Percentiles rank a stretch among this genome's conserved stretches.
phyloP scores from a whole-genome alignment of 1,140 invertebrate species.

The Platyura marginata region DNA sequence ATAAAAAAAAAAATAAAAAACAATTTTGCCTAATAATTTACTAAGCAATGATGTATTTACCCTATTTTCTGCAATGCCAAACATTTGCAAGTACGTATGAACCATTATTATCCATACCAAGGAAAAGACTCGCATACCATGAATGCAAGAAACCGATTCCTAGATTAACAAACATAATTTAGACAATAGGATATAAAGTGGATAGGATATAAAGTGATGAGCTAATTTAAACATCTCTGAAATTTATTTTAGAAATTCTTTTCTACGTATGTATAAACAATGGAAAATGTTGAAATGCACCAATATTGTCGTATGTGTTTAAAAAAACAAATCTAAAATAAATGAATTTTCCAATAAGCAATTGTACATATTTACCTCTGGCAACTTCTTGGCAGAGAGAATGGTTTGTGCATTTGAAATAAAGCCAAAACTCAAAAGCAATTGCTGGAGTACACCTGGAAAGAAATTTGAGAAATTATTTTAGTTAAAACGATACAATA shows the following conservation, averaged over 20 bases:
- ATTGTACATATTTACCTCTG: constrained; percentile 12
- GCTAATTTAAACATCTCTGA: background rate
- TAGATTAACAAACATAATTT: too few relatives aligned
- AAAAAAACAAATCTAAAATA: background rate
- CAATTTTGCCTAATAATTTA: background rate
- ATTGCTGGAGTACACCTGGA: constrained; percentile 20
- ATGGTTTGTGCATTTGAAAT: constrained; percentile 37
- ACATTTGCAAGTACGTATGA: constrained; percentile 68
- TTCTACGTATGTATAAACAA: background rate
- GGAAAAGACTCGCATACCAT: constrained; percentile 66
- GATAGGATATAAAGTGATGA: background rate
- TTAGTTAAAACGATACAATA: background rate
- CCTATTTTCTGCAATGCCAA: constrained; percentile 50
- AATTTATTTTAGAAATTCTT: background rate
- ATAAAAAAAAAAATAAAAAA: background rate
- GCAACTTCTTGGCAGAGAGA: constrained; percentile 30
- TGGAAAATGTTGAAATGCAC: background rate
- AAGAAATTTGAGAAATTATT: constrained; percentile 1
- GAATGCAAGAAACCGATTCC: constrained; percentile 55
- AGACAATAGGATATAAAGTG: too few relatives aligned
- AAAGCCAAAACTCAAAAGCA: constrained; percentile 29
- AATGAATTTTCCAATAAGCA: background rate
- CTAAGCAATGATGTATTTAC: constrained; percentile 6
- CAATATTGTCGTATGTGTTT: background rate
- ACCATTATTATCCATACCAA: constrained; percentile 86